phyloP scores from a whole-genome alignment of 92 coral and sea anemone genomes.

The Porites rus region DNA sequence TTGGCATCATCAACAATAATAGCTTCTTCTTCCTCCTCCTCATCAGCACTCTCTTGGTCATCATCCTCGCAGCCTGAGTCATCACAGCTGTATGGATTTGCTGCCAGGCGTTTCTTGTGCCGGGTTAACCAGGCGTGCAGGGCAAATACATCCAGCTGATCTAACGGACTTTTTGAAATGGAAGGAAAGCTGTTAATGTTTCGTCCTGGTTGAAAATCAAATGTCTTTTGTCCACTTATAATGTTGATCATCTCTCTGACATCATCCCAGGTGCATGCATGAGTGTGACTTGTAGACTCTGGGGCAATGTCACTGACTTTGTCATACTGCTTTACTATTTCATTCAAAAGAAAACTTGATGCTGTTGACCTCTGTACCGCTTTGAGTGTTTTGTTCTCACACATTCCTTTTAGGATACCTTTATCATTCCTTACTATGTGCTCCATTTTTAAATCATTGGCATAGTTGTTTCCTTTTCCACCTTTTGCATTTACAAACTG shows the following conservation, averaged over 20 bases:
- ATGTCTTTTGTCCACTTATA: slow-evolving; percentile 46
- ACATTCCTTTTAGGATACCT: no score
- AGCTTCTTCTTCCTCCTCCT: no score
- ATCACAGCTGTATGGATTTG: no score
- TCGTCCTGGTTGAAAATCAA: slow-evolving; percentile 16
- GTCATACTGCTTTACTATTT: slow-evolving; percentile 51
- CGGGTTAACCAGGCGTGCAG: slow-evolving; percentile 76
- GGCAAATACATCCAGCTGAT: slow-evolving; percentile 57
- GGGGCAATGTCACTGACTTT: slow-evolving; percentile 47
- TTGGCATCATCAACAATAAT: no score
- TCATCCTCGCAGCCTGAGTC: no score
- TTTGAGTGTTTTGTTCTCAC: slow-evolving; percentile 63
- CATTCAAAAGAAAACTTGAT: slow-evolving; percentile 58
- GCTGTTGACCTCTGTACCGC: slow-evolving; percentile 54
- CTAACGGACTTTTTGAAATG: slow-evolving; percentile 31
- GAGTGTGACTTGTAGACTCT: slow-evolving; percentile 65
- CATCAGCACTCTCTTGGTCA: no score
- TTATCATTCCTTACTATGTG: no score
- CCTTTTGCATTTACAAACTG: no score
- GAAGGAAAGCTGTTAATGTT: slow-evolving; percentile 25
- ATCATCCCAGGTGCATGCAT: slow-evolving; percentile 68
- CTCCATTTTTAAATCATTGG: no score
- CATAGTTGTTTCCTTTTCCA: no score
- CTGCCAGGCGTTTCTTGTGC: no score
- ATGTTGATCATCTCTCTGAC: slow-evolving; percentile 42